Evolutionary conservation across 2,888 invertebrate genomes (phyloP), one percentile per base, ranked within the genome.

Genomic region (Macaria notata): DNA sequence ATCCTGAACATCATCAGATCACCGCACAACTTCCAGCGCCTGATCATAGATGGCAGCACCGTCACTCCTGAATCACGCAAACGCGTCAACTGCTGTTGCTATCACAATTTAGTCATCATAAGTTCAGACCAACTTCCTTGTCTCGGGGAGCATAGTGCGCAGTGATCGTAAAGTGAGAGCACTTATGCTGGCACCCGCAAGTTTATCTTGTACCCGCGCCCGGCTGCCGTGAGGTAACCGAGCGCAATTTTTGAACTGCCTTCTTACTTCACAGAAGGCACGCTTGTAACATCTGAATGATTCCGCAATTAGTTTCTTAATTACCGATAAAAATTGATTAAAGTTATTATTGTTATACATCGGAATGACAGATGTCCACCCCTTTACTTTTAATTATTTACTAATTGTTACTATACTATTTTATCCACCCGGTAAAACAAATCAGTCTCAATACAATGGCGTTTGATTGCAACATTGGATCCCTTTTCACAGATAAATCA

Each of bases 141-240:
- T 96, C 95, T 95, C 88, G 95, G 95, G 95, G 96, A 95, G 96
- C 96, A 94, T 93, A 95, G 94, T 95, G 94, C 94, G 93, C 96
- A 93, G 93, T 95, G 96, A 96, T 94, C 96, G 95, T 93, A 70
- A 94, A 94, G 96, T 95, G 96, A 96, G 96, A 92, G 92, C 94
- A 95, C 94, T 95, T 92, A 92, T 96, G 96, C 96, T 95, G 94
- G 93, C 95, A 94, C 95, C 95, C 92, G 86, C 80, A 85, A 78
- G 83, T 83, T 54, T 78, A 70, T 78, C 74, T 84, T 81, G 78
- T 71, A 72, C 77, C 85, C 93, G 94, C 93, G 94, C 93, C 94
- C 94, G 86, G 84, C 79, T 81, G 79, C 83, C 81, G 85, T 65
- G 36, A 79, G 83, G 82, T 79, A 79, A 83, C 51, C 89, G 93